Percentiles rank a stretch among this genome's conserved stretches.
phyloP scores from a whole-genome alignment of 1,140 invertebrate genomes.

The Eriocheir sinensis region DNA sequence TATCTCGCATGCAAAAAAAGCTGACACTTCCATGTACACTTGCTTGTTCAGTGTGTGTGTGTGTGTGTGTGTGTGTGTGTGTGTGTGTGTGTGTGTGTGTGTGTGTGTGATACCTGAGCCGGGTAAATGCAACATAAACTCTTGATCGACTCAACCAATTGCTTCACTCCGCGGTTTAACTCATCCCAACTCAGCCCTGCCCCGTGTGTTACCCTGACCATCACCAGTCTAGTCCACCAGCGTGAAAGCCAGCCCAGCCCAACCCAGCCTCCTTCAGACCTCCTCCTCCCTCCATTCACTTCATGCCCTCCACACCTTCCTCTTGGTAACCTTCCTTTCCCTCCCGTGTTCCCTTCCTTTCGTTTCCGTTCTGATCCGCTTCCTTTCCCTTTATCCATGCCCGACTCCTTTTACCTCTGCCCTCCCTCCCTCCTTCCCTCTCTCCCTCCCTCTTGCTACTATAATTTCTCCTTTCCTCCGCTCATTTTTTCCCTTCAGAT shows the following conservation, averaged over 20 bases:
- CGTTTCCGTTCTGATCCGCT: neutral
- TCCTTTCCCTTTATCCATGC: too few relatives aligned
- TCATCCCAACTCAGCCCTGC: neutral
- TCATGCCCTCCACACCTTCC: neutral
- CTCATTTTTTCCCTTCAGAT: too few relatives aligned
- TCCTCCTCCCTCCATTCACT: too few relatives aligned
- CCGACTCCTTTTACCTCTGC: too few relatives aligned
- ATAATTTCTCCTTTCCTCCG: too few relatives aligned
- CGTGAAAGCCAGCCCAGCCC: neutral
- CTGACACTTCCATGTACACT: neutral
- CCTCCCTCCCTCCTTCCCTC: too few relatives aligned
- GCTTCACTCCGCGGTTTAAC: neutral
- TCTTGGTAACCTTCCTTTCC: neutral
- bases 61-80: too few relatives aligned
- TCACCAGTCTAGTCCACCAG: neutral
- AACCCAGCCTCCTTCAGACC: neutral
- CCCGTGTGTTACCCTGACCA: too few relatives aligned
- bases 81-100: too few relatives aligned
- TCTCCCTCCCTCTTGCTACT: too few relatives aligned
- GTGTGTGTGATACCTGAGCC: too few relatives aligned
- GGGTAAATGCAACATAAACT: too few relatives aligned
- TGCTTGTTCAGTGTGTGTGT: neutral
- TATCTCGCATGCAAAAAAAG: neutral
- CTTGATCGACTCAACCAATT: neutral
- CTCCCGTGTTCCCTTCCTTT: neutral